These are phyloP conservation scores for Oasisia sp. DNA, from an alignment of 2,888 invertebrate species.

Conservation along the genomic window DNA sequence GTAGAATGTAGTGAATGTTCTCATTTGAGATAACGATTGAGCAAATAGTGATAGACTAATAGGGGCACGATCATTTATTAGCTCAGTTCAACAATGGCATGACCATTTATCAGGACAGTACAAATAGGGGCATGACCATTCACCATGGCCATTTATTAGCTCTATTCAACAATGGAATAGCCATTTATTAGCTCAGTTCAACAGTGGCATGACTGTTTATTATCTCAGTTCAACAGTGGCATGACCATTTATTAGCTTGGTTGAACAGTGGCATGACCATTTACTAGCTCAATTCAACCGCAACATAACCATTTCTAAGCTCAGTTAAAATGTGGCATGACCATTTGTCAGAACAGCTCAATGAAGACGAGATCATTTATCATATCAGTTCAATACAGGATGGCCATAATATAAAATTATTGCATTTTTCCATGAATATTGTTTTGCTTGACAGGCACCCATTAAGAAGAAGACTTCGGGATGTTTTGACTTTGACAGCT, in stretches of 20 bases:
- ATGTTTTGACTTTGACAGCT: constrained; percentile 86
- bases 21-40: background rate
- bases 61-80: background rate
- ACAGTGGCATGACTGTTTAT: background rate
- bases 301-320: background rate
- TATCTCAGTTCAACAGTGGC: background rate
- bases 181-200: background rate
- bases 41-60: background rate
- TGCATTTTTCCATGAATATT: background rate
- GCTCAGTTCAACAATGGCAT: background rate
- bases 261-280: background rate
- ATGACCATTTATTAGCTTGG: background rate
- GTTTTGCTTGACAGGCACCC: constrained; percentile 71
- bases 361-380: background rate
- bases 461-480: constrained; percentile 77
- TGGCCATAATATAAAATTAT: background rate
- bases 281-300: background rate
- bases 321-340: background rate
- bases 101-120: background rate
- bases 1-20: background rate
- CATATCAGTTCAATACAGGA: background rate
- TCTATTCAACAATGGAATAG: background rate
- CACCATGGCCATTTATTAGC: background rate
- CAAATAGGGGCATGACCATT: background rate
- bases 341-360: background rate